Percentiles rank a stretch among this genome's conserved stretches.
Evolutionary conservation across 2,888 invertebrate genomes (phyloP).

Genomic region (Creontiades dilutus): DNA sequence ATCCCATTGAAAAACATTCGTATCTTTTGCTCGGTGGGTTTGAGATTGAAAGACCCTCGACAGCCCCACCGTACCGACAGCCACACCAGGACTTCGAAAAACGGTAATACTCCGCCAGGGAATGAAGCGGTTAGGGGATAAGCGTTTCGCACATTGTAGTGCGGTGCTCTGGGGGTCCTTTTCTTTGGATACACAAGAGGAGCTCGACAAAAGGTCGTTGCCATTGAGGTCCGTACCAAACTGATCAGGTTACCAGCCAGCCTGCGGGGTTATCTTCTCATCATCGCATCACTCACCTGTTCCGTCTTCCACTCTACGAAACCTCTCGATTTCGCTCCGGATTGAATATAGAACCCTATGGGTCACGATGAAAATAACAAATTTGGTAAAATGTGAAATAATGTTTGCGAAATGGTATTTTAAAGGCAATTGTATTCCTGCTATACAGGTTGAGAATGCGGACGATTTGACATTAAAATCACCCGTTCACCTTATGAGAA

Average conservation of each 20-base stretch:
- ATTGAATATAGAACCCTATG: background rate
- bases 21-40: background rate
- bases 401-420: no score
- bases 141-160: constrained; percentile 47
- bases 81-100: background rate
- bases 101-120: background rate
- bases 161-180: constrained; percentile 39
- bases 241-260: constrained; percentile 60
- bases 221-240: constrained; percentile 38
- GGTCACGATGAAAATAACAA: background rate
- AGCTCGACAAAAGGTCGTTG: constrained; percentile 32
- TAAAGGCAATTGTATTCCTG: no score
- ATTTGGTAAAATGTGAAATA: background rate
- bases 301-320: background rate
- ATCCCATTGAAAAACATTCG: background rate
- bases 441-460: no score
- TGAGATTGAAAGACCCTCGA: background rate
- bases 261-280: constrained; percentile 29
- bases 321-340: constrained; percentile 23
- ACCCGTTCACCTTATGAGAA: no score
- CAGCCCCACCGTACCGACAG: background rate
- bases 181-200: constrained; percentile 19
- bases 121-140: background rate
- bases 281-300: constrained; percentile 47
- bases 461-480: no score